Percentiles rank a stretch among this genome's conserved stretches.
Conservation (phyloP, 2,888 invertebrate genomes). For the Nowickia ferox region DNA sequence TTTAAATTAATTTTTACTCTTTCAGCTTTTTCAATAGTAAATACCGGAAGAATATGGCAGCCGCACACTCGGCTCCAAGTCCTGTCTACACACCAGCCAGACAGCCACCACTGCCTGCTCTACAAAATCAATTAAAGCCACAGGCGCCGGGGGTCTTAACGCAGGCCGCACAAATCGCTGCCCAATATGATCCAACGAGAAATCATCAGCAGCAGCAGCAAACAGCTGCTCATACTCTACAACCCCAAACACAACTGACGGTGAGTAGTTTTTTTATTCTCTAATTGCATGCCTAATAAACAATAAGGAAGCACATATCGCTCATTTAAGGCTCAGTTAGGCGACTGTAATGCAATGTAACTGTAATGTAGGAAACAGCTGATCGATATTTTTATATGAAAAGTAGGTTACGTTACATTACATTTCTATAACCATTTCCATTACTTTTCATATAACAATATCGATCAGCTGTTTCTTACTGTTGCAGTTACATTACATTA, state of each 20-base stretch:
- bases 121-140: conserved; percentile 58
- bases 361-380: too few relatives aligned
- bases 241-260: conserved; percentile 69
- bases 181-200: conserved; percentile 81
- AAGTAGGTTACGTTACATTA: too few relatives aligned
- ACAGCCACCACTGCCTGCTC: conserved; percentile 62
- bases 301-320: too few relatives aligned
- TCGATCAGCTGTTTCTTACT: too few relatives aligned
- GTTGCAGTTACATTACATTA: too few relatives aligned
- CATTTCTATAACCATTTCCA: too few relatives aligned
- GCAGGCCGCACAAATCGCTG: conserved; percentile 79
- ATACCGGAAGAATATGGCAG: conserved; percentile 69
- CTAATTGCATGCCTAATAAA: background rate
- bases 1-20: background rate
- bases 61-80: conserved; percentile 75
- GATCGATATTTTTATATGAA: too few relatives aligned
- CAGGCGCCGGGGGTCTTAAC: conserved; percentile 57
- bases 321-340: too few relatives aligned
- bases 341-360: too few relatives aligned
- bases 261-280: conserved; percentile 42
- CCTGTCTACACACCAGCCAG: conserved; percentile 78
- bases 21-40: conserved; percentile 59
- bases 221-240: conserved; percentile 71
- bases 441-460: too few relatives aligned
- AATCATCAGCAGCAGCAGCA: conserved; percentile 74